Evolutionary conservation across 1,140 invertebrate species (phyloP), one percentile per base, ranked within the genome.

Genomic region (Drosophila kikkawai): DNA sequence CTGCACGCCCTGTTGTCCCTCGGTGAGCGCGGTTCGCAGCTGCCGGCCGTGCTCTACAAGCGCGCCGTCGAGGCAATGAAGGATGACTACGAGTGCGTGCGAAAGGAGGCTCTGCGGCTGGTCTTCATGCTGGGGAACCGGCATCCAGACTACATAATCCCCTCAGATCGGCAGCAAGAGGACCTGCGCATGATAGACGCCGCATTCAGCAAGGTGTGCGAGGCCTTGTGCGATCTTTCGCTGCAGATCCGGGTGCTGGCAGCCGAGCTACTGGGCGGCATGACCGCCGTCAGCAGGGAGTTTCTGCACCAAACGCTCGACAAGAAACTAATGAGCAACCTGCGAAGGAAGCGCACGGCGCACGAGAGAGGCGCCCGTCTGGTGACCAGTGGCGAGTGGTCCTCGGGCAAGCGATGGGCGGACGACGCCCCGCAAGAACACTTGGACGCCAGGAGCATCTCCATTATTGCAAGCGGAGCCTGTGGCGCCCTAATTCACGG

Each of bases 401-500:
- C 97, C 2, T 96, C 96, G 77, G 98, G 98, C 12, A 96, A 97
- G 91, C 96, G 97, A 82, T 98, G 97, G 97, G 97, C 96, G 22
- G 97, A 98, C 93, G 97, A 97, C 94, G 95, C 95, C 42, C 97
- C 97, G 0, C 95, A 96, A 71, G 97, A 98, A 91, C 92, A 95
- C 44, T 83, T 97, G 12, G 95, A 97, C 91, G 96, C 97, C 39
- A 96, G 97, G 39, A 95, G 95, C 69, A 95, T 98, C 36, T 97
- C 95, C 74, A 93, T 99, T 37, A 97, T 99, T 92, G 96, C 96
- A 39, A 98, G 97, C 84, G 99, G 98, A 17, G 97, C 99, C 11
- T 99, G 98, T 94, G 99, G 99, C 15, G 99, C 99, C 48, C 98
- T 99, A 94, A 98, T 99, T 78, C 98, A 99, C 93, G 99, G 98